Base-by-base conservation (phyloP, 2,888 invertebrate species). In the Tetragnatha montana region DNA sequence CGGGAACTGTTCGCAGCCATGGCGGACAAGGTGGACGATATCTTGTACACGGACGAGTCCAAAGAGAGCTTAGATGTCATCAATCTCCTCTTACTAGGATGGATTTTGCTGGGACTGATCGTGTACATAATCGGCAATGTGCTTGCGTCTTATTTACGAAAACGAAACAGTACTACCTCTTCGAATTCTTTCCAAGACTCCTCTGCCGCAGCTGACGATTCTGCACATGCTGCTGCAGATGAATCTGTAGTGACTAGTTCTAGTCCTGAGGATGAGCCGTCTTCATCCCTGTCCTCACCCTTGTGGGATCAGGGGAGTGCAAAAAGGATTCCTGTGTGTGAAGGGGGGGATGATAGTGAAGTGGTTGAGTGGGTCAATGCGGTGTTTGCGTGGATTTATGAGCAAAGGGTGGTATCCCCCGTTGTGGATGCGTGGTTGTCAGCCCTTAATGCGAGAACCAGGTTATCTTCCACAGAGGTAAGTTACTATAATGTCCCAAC, bases 11-110 rank as follows among this genome's bases (percentile, higher is more conserved):
- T 81, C 71, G 74, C 50, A 47, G 81, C 74, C 84, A 90, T 90
- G 90, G 90, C 90, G 75, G 90, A 90, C 90, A 84, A 87, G 80
- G 69, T 90, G 83, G 84, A 84, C 60, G 90, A 90, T 51, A 71
- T 90, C 22, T 84, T 90, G 73, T 90, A 87, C 51, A 88, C 84
- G 12, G 90, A 90, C 19, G 90, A 90, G 8, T 84, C 84, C 8
- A 90, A 90, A 84, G 90, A 90, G 74, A 88, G 80, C 22, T 81
- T 90, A 19, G 80, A 90, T 81, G 84, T 90, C 68, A 88, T 90
- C 80, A 90, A 90, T 85, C 80, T 90, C 51, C 76, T 90, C n/a
- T 69, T 90, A 71, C 76, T 90, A 49, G 90, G 90, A 69, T 90
- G 90, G 90, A 90, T 90, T 47, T 87, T 90, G 50, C 49, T 90